Evolutionary conservation across 2,113 vertebrate species (phyloP).

Genomic region (Nansenia antarctica): DNA sequence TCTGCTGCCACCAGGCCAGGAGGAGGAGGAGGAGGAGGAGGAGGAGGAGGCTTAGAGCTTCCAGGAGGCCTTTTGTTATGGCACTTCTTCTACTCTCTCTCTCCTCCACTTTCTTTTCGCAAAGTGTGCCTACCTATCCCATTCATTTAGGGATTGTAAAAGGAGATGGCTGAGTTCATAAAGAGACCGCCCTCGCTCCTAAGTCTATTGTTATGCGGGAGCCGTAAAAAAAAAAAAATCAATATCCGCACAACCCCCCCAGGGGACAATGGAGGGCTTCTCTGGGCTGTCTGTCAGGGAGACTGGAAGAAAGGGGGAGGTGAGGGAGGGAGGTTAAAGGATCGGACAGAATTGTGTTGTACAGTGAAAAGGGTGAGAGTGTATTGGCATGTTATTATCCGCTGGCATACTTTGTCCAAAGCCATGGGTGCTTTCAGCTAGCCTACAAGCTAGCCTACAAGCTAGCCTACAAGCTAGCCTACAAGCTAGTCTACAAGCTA

Average conservation of each 20-base stretch:
- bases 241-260: slow-evolving; percentile 7
- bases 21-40: slow-evolving; percentile 37
- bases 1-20: slow-evolving; percentile 11
- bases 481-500: too few species aligned
- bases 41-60: slow-evolving; percentile 38
- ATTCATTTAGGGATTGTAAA: slow-evolving; percentile 48
- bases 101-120: slow-evolving; percentile 14
- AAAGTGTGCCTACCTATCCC: slow-evolving; percentile 34
- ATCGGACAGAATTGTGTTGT: not conserved
- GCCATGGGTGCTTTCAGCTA: too few species aligned
- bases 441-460: too few species aligned
- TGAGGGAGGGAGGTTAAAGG: slow-evolving; percentile 3
- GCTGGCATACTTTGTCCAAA: not conserved
- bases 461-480: too few species aligned
- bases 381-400: slow-evolving; percentile 29
- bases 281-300: not conserved
- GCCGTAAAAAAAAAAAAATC: slow-evolving; percentile 48
- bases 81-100: slow-evolving; percentile 23
- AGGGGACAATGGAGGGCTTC: slow-evolving; percentile 35
- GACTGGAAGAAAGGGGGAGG: slow-evolving; percentile 15
- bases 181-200: slow-evolving; percentile 26
- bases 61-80: slow-evolving; percentile 36
- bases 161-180: slow-evolving; percentile 46
- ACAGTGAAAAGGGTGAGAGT: slow-evolving; percentile 16
- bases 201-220: slow-evolving; percentile 36